A percentile compares a stretch with the other conserved stretches of the same genome.
These are phyloP conservation scores for Taphrorychus bicolor DNA, from an alignment of 2,888 invertebrate species.

Conservation along the genomic window DNA sequence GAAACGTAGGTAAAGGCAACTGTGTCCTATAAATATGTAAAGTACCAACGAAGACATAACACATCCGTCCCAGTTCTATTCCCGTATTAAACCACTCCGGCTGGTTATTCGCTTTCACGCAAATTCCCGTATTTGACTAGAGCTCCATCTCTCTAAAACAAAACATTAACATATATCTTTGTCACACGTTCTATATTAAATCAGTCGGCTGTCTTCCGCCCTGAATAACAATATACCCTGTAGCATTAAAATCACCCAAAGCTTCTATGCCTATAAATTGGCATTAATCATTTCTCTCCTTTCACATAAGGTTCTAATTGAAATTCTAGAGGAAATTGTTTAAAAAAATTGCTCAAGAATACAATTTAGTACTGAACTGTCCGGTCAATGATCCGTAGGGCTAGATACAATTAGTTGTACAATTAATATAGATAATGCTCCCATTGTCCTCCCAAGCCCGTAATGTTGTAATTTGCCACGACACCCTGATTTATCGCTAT, in stretches of 20 bases:
- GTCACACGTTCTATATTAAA: conserved; percentile 9
- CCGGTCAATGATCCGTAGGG: not conserved
- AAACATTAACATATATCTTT: conserved; percentile 11
- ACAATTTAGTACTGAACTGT: not conserved
- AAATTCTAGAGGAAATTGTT: not conserved
- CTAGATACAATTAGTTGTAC: conserved; percentile 4
- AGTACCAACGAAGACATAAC: conserved; percentile 6
- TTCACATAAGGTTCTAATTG: not conserved
- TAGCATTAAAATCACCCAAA: conserved; percentile 3
- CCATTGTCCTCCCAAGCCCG: not conserved
- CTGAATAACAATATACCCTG: not conserved
- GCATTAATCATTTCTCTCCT: not conserved
- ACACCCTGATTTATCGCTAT: conserved; percentile 8
- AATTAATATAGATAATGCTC: conserved; percentile 12
- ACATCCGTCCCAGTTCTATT: conserved; percentile 1
- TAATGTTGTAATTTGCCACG: conserved; percentile 9
- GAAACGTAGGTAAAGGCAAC: not conserved
- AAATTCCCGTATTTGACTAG: conserved; percentile 9
- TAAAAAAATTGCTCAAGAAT: too few relatives aligned
- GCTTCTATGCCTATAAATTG: not conserved
- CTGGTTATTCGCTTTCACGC: conserved; percentile 6
- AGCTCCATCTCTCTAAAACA: conserved; percentile 4
- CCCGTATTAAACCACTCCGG: conserved; percentile 7
- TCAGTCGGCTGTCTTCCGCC: not conserved
- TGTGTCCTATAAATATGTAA: conserved; percentile 3